Base-by-base conservation (phyloP, 1,140 invertebrate species). In the Euglossa dilemma region DNA sequence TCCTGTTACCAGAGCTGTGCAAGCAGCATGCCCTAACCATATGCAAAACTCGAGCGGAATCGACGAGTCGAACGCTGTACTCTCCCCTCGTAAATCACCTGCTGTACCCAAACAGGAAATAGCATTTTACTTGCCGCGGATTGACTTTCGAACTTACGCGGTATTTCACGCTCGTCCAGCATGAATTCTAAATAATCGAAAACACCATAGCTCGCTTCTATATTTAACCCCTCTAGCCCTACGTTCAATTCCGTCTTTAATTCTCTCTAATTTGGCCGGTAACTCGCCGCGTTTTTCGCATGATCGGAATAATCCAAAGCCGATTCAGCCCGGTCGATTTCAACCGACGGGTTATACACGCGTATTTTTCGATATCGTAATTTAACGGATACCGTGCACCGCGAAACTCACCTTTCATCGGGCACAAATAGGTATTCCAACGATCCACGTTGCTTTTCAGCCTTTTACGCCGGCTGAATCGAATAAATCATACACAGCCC, bases 11-110 rank as follows among this genome's bases (percentile, higher is more conserved):
- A 66, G 36, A n/a, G 6, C 11, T 0, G n/a, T 20, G 25, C 25
- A 28, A 0, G 20, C 25, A 52, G 25, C 7, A 25, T 25, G 69
- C 69, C 28, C 25, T 70, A 52, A 70, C 45, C 45, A 52, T 70
- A 52, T 28, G 69, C 69, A 70, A 70, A 71, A 20, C 47, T 45
- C 47, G 47, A n/a, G 45, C 67, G 16, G 12, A 71, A 71, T 71
- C 69, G 69, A 71, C 52, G 25, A 52, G 45, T 71, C 69, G 69
- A 52, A 71, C 47, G 18, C 28, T 28, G 47, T 52, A 28, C 69
- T 47, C 47, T 52, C 23, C 69, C 47, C 69, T 71, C 69, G 69
- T 71, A 71, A 71, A 71, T 71, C 69, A 71, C 69, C 28, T 12
- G 47, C 69, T 52, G 69, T 18, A 50, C 7, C 47, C 43, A 71